phyloP scores from a whole-genome alignment of 2,113 vertebrate genomes.

The Nettapus auritus region DNA sequence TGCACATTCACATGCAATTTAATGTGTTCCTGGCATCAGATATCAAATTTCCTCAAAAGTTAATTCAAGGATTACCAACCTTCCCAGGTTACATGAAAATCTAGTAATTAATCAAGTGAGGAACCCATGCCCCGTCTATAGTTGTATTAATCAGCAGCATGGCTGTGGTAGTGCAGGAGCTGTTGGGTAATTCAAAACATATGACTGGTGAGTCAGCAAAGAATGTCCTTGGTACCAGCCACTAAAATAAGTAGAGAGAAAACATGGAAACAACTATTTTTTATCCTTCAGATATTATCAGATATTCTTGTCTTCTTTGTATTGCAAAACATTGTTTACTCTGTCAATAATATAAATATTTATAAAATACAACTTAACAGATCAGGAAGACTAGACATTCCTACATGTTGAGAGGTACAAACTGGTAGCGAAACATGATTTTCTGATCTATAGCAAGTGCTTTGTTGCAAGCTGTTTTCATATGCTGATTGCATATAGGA shows the following conservation, averaged over 20 bases:
- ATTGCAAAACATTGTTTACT: background rate
- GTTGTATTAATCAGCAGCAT: background rate
- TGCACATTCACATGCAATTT: background rate
- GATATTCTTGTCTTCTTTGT: background rate
- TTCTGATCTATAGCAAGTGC: background rate
- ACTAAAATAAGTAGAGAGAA: background rate
- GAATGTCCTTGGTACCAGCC: background rate
- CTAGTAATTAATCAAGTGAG: background rate
- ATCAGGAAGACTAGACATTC: background rate
- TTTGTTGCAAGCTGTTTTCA: background rate
- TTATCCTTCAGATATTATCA: background rate
- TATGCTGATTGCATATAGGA: background rate
- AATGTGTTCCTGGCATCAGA: background rate
- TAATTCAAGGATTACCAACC: background rate
- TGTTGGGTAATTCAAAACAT: slow-evolving; percentile 2
- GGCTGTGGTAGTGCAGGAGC: background rate
- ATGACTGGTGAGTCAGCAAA: background rate
- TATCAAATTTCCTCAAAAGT: background rate
- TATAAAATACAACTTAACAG: background rate
- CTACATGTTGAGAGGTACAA: background rate
- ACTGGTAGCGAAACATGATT: background rate
- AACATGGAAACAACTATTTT: background rate
- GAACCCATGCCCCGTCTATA: background rate
- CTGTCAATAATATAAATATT: background rate
- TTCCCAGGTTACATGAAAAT: background rate